Evolutionary conservation across 2,113 vertebrate genomes (phyloP).

Genomic region (rabbit (Oryctolagus cuniculus)): mOryCun1.1 NC_091443.1:91780501-91781000

Average conservation of each 20-base stretch:
- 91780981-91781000: neutral
- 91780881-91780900: neutral
- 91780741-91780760: neutral
- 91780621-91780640: neutral
- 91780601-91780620: conserved; percentile 28
- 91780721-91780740: neutral
- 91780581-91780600: neutral
- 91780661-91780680: neutral
- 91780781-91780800: neutral
- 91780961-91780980: neutral
- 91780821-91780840: neutral
- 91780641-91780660: neutral
- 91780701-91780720: neutral
- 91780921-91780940: neutral
- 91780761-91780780: neutral
- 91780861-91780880: neutral
- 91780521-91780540: neutral
- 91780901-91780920: neutral
- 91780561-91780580: neutral
- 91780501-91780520: conserved; percentile 29
- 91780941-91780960: neutral
- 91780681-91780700: neutral
- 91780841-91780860: neutral
- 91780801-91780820: neutral
- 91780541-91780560: neutral